phyloP scores from a whole-genome alignment of 2,888 invertebrate genomes.

The Apomyelois bistriatella region DNA sequence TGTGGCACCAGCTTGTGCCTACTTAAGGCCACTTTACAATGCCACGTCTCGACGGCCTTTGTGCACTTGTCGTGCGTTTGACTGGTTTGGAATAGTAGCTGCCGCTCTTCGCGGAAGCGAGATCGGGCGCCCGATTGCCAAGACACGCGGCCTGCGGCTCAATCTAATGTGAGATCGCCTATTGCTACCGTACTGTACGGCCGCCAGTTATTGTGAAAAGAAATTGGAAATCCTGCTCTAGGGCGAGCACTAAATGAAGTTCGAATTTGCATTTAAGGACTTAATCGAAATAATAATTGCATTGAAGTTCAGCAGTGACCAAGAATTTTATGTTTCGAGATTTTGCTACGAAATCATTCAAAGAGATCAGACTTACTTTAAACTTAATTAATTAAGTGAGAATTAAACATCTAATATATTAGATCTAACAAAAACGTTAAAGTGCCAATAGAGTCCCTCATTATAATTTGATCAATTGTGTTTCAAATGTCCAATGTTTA shows the following conservation, averaged over 20 bases:
- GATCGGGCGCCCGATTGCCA: constrained; percentile 54
- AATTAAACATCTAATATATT: too few relatives aligned
- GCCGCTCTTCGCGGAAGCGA: constrained; percentile 59
- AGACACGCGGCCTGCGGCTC: constrained; percentile 50
- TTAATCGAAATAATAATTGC: background rate
- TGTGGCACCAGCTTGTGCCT: constrained; percentile 35
- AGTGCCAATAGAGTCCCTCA: too few relatives aligned
- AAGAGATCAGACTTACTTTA: too few relatives aligned
- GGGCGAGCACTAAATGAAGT: too few relatives aligned
- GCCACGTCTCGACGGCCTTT: constrained; percentile 53
- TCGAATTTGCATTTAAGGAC: too few relatives aligned
- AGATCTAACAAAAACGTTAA: too few relatives aligned
- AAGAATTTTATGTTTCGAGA: too few relatives aligned
- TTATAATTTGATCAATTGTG: too few relatives aligned
- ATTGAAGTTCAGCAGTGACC: too few relatives aligned
- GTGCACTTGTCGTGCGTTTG: constrained; percentile 63
- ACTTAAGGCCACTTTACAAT: constrained; percentile 53
- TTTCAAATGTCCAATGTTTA: too few relatives aligned
- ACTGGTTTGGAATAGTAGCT: constrained; percentile 52
- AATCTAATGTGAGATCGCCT: constrained; percentile 63
- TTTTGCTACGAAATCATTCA: too few relatives aligned
- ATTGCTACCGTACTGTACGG: constrained; percentile 31
- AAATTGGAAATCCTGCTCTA: background rate
- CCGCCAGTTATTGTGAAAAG: constrained; percentile 27
- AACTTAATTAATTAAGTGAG: too few relatives aligned